These are phyloP conservation scores for Megalops atlanticus DNA, from an alignment of 2,113 vertebrate species.

Conservation along the genomic window DNA sequence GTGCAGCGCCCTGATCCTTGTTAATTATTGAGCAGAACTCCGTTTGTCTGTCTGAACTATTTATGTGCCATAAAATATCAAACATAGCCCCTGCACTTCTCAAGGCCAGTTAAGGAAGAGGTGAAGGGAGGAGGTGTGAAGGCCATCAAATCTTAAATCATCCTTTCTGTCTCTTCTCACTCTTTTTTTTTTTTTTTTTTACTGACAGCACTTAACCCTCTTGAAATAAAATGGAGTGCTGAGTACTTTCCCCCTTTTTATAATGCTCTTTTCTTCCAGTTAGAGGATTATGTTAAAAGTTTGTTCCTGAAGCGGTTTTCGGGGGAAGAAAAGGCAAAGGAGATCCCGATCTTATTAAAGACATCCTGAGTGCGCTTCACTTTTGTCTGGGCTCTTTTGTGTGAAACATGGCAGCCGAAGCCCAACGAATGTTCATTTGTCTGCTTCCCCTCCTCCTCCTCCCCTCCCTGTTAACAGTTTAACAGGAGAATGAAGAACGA, in stretches of 20 bases:
- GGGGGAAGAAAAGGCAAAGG: background rate
- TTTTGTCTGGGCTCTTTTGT: slow-evolving; percentile 36
- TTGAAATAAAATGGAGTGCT: background rate
- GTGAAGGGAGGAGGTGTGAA: background rate
- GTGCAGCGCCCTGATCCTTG: slow-evolving; percentile 12
- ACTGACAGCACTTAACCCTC: slow-evolving; percentile 26
- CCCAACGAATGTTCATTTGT: slow-evolving; percentile 25
- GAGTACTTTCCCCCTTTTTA: slow-evolving; percentile 20
- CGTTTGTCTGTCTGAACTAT: slow-evolving; percentile 31
- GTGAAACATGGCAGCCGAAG: slow-evolving; percentile 15
- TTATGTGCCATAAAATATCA: slow-evolving; percentile 29
- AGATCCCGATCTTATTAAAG: slow-evolving; percentile 37
- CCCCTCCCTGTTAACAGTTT: slow-evolving; percentile 49
- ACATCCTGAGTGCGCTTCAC: slow-evolving; percentile 25
- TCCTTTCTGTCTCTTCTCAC: background rate
- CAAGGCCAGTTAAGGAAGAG: slow-evolving; percentile 6
- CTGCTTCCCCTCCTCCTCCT: slow-evolving; percentile 28
- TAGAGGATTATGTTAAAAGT: slow-evolving; percentile 43
- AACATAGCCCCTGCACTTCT: slow-evolving; percentile 15
- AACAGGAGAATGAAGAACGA: slow-evolving; percentile 60
- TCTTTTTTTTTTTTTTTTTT: slow-evolving; percentile 13
- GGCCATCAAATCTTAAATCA: slow-evolving; percentile 28
- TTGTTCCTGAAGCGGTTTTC: slow-evolving; percentile 22
- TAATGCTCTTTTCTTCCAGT: slow-evolving; percentile 18
- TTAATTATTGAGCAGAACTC: slow-evolving; percentile 35